Conservation (phyloP, 1,140 invertebrate genomes). For the Eupristina koningsbergeri region DNA sequence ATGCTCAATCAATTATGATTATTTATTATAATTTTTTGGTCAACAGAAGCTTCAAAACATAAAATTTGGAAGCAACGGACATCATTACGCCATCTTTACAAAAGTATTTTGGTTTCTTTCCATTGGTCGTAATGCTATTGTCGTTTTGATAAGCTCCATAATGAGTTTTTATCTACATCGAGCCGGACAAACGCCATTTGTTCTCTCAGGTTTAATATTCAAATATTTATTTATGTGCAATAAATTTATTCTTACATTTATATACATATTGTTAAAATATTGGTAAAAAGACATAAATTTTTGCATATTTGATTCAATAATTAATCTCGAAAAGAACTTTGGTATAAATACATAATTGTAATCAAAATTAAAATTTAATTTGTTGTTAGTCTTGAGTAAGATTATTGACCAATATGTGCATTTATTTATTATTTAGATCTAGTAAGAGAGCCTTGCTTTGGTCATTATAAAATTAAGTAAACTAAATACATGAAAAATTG, state of each 20-base stretch:
- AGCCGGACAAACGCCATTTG: slow-evolving; percentile 69
- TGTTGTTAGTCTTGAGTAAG: no score
- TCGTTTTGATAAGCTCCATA: slow-evolving; percentile 78
- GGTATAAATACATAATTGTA: no score
- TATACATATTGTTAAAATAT: no score
- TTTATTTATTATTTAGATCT: no score
- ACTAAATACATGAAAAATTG: no score
- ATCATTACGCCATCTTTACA: slow-evolving; percentile 61
- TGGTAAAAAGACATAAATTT: background rate
- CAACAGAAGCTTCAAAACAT: slow-evolving; percentile 79
- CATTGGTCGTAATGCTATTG: slow-evolving; percentile 84
- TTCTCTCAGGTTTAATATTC: slow-evolving; percentile 69
- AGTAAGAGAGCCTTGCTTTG: no score
- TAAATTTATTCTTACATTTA: no score
- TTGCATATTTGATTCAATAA: background rate
- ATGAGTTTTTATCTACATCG: slow-evolving; percentile 72
- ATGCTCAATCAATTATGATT: background rate
- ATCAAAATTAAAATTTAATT: no score
- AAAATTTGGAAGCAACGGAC: slow-evolving; percentile 7
- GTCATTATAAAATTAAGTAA: no score
- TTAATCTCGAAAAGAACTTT: background rate
- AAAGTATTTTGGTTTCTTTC: slow-evolving; percentile 82
- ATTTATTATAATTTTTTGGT: background rate
- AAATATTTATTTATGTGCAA: background rate
- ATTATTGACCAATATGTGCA: no score